phyloP scores from a whole-genome alignment of 1,140 invertebrate genomes.

The Drosophila bocki region DNA sequence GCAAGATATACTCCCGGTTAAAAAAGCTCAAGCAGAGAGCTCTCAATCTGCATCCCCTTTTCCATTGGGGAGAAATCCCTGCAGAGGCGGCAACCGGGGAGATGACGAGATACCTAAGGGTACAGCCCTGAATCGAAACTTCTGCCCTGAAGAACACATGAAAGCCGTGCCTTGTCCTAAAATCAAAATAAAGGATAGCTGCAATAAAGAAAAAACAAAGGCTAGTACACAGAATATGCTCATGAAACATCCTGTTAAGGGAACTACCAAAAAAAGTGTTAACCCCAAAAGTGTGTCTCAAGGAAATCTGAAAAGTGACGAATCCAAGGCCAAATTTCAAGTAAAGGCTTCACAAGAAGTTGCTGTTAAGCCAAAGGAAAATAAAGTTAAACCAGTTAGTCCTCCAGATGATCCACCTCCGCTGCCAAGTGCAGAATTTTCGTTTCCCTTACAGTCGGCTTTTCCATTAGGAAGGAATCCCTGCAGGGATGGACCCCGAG shows the following conservation, averaged over 20 bases:
- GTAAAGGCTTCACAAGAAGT: neutral
- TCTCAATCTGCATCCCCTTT: neutral
- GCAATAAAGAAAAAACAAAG: neutral
- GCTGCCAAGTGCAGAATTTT: neutral
- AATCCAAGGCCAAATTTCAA: neutral
- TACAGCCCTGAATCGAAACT: neutral
- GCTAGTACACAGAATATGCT: neutral
- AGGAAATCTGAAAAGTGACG: too few species aligned
- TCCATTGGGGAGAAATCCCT: conserved; percentile 10
- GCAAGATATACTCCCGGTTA: neutral
- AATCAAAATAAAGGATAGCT: neutral
- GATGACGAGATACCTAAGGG: neutral
- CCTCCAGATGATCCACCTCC: neutral
- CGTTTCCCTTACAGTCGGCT: neutral
- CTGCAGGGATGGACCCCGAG: conserved; percentile 20
- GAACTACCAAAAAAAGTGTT: neutral
- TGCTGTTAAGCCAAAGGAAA: neutral
- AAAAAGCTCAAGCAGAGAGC: too few species aligned
- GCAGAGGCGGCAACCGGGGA: neutral
- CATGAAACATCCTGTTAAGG: neutral
- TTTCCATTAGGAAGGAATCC: conserved; percentile 32
- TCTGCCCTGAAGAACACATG: too few species aligned
- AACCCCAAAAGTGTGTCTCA: too few species aligned
- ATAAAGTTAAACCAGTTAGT: neutral
- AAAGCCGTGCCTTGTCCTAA: neutral